Base-by-base conservation (phyloP, 2,888 invertebrate species). In the Tiliacea aurago region DNA sequence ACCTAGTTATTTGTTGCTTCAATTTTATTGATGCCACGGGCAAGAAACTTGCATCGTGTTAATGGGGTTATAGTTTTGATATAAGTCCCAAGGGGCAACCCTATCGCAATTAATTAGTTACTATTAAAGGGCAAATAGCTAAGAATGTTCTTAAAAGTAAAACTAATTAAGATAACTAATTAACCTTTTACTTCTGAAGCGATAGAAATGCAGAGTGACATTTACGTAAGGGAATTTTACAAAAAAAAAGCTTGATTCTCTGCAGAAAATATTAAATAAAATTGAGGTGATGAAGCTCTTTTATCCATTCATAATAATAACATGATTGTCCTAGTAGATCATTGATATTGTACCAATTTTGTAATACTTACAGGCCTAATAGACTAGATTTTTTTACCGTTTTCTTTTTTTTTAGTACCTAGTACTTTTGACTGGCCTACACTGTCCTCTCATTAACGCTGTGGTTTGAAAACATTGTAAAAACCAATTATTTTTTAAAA, bases 321-420 rank as follows among this genome's bases (percentile, higher is more conserved):
- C n/a, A n/a, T n/a, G 41, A 70, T 61, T 79, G 62, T 80, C 72
- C 51, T 79, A 80, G 70, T 87, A 66, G 78, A 80, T 83, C 81
- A 84, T 73, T 81, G 72, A 73, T 82, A 76, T 68, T 80, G 61
- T 70, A 59, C 70, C 73, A 74, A 73, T 70, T 78, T 51, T 74
- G 55, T 59, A 70, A 70, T n/a, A n/a, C n/a, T n/a, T n/a, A n/a
- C n/a, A n/a, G n/a, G n/a, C n/a, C n/a, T n/a, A n/a, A n/a, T n/a
- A n/a, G n/a, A n/a, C n/a, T n/a, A n/a, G n/a, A n/a, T n/a, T n/a
- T n/a, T n/a, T n/a, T n/a, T n/a, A n/a, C n/a, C n/a, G n/a, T n/a
- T n/a, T n/a, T n/a, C n/a, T n/a, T n/a, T n/a, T n/a, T n/a, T n/a
- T n/a, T n/a, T n/a, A n/a, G n/a, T n/a, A n/a, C n/a, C n/a, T n/a